Conservation (phyloP, 2,113 vertebrate species). For the Anthoscopus minutus region DNA sequence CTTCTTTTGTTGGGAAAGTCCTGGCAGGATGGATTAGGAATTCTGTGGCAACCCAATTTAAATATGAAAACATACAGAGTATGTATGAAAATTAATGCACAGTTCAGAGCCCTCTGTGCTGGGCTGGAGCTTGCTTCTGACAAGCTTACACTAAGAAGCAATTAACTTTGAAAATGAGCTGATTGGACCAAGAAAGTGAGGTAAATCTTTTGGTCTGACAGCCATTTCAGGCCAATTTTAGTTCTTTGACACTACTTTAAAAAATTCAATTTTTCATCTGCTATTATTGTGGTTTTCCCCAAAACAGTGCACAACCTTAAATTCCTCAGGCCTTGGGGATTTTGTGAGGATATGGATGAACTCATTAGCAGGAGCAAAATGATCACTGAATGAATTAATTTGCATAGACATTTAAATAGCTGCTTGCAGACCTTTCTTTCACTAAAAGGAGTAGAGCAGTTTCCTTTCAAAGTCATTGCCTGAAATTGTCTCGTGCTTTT, state of each 20-base stretch:
- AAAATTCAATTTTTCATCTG: neutral
- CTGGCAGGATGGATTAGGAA: neutral
- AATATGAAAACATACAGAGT: neutral
- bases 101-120: neutral
- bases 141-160: neutral
- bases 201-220: neutral
- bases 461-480: neutral
- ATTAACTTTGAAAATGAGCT: neutral
- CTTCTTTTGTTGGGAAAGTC: neutral
- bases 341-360: neutral
- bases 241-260: neutral
- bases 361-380: neutral
- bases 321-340: neutral
- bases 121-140: neutral
- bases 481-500: rapidly evolving
- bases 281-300: neutral
- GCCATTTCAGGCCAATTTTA: neutral
- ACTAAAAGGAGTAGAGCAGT: neutral
- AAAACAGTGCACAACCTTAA: neutral
- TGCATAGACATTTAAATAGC: neutral
- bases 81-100: neutral
- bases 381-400: neutral
- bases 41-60: neutral
- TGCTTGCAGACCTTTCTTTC: neutral
- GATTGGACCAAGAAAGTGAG: neutral